Percentiles rank a stretch among this genome's conserved stretches.
These are phyloP conservation scores for Rhaphigaster nebulosa DNA, from an alignment of 2,888 invertebrate genomes.

Conservation along the genomic window DNA sequence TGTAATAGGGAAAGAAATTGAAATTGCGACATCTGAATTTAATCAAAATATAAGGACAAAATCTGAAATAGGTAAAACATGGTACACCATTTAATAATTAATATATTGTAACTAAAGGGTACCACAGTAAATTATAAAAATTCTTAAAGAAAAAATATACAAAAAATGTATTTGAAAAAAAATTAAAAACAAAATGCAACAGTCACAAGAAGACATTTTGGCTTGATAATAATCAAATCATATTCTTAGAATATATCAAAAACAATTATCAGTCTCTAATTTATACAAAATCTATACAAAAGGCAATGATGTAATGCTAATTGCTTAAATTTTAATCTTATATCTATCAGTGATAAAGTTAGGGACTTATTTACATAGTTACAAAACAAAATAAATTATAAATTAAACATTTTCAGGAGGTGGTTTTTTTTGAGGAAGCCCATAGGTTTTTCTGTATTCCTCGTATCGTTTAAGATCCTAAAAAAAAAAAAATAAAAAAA, in stretches of 20 bases:
- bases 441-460: slow-evolving; percentile 39
- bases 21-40: no score
- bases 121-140: not conserved
- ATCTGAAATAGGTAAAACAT: not conserved
- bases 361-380: not conserved
- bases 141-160: not conserved
- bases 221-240: not conserved
- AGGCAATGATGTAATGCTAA: not conserved
- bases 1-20: not conserved
- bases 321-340: not conserved
- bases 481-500: slow-evolving; percentile 5
- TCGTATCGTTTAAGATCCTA: slow-evolving; percentile 25
- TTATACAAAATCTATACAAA: slow-evolving; percentile 15
- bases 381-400: not conserved
- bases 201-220: not conserved
- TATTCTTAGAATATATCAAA: not conserved
- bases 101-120: not conserved
- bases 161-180: not conserved
- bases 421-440: slow-evolving; percentile 23
- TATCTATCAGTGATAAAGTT: not conserved
- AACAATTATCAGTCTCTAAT: slow-evolving; percentile 25
- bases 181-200: not conserved
- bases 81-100: not conserved
- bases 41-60: not conserved
- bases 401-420: slow-evolving; percentile 32